Conservation (phyloP, 2,113 vertebrate genomes). For the Carassius auratus region DNA sequence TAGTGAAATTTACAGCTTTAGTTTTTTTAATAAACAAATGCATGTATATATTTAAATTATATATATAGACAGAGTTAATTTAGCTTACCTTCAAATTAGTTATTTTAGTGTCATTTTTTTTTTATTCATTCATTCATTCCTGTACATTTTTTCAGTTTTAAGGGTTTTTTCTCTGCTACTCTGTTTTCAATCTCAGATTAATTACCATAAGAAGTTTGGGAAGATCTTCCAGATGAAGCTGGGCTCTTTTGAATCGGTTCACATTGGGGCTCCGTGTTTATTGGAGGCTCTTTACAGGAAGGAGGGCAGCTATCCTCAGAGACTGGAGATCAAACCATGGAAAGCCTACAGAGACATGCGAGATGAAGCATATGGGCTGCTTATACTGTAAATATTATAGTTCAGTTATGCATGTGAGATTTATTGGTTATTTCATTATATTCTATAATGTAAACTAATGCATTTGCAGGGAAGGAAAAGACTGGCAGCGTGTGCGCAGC, state of each 20-base stretch:
- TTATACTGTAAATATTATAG: constrained; percentile 83
- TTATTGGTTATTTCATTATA: background rate
- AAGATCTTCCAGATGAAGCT: constrained; percentile 95
- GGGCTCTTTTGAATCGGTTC: constrained; percentile 91
- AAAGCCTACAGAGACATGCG: constrained; percentile 94
- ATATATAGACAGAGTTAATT: no score
- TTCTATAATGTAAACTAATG: background rate
- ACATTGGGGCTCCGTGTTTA: constrained; percentile 89
- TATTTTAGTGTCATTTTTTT: no score
- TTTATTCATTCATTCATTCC: background rate
- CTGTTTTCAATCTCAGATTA: constrained; percentile 70
- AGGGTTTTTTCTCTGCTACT: background rate
- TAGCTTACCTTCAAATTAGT: no score
- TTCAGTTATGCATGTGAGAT: background rate
- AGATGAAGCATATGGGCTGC: constrained; percentile 89
- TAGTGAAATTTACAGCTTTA: no score
- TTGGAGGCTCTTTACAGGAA: constrained; percentile 89
- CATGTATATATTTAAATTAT: no score
- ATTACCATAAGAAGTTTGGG: constrained; percentile 90
- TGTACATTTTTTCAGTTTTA: background rate
- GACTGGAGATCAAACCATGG: constrained; percentile 97
- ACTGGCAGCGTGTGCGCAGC: constrained; percentile 95
- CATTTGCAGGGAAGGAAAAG: constrained; percentile 85
- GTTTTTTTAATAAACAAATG: no score
- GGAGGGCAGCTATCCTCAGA: constrained; percentile 86